Percentiles rank a stretch among this genome's conserved stretches.
phyloP scores from a whole-genome alignment of 2,797 vertebrate species.

The Enteromius argenteus region DNA sequence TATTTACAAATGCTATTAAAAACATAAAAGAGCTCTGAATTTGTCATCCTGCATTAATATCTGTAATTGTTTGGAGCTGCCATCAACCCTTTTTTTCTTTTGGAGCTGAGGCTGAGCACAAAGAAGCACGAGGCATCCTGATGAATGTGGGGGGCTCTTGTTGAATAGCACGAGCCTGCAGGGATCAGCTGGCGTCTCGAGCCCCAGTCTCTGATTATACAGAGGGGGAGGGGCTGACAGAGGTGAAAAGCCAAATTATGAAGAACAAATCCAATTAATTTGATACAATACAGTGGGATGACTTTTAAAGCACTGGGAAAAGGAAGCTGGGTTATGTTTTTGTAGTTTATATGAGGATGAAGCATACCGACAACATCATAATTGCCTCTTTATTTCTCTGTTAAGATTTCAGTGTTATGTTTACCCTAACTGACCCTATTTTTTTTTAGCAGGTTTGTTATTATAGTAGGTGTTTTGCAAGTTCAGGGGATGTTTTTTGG shows the following conservation, averaged over 20 bases:
- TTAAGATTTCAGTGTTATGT: background rate
- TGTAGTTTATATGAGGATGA: conserved; percentile 37
- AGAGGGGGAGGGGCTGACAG: conserved; percentile 19
- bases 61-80: background rate
- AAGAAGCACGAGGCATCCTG: conserved; percentile 69
- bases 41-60: background rate
- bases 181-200: conserved; percentile 58
- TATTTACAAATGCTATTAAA: background rate
- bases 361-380: background rate
- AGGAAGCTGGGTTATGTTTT: conserved; percentile 27
- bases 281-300: conserved; percentile 46
- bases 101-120: conserved; percentile 54
- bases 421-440: background rate
- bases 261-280: conserved; percentile 66
- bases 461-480: background rate
- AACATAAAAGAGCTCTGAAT: background rate
- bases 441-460: background rate
- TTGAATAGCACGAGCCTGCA: conserved; percentile 54
- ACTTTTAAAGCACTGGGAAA: conserved; percentile 30
- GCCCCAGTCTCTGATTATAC: conserved; percentile 25
- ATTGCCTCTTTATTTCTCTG: background rate
- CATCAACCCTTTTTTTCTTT: conserved; percentile 11
- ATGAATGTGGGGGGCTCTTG: conserved; percentile 52
- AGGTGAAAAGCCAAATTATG: conserved; percentile 43
- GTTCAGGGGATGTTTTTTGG: conserved; percentile 29